A percentile compares a stretch with the other conserved stretches of the same genome.
These are phyloP conservation scores for Syngnathus floridae DNA, from an alignment of 2,113 vertebrate species.

Conservation along the genomic window DNA sequence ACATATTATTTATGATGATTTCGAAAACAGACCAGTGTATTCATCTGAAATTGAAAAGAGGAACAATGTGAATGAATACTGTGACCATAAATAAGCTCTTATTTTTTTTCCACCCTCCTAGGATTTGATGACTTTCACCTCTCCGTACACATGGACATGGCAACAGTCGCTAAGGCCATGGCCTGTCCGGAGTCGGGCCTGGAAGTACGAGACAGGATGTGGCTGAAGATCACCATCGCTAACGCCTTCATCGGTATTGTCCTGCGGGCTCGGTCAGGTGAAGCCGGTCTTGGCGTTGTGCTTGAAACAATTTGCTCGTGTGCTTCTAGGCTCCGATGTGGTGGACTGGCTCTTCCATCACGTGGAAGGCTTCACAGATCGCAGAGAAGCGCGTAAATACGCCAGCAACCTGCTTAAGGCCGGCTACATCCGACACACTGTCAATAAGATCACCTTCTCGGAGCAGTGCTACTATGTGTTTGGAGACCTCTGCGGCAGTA, in stretches of 20 bases:
- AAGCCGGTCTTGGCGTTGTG: too few relatives aligned
- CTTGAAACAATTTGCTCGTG: not conserved
- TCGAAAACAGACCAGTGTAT: slow-evolving; percentile 15
- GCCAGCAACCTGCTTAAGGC: slow-evolving; percentile 98
- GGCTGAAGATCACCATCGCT: slow-evolving; percentile 73
- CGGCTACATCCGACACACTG: slow-evolving; percentile 94
- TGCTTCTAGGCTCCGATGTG: slow-evolving; percentile 86
- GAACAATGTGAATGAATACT: not conserved
- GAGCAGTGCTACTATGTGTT: slow-evolving; percentile 97
- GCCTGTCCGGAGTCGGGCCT: slow-evolving; percentile 93
- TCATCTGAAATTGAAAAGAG: not conserved
- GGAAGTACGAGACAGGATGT: slow-evolving; percentile 92
- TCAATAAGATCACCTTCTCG: slow-evolving; percentile 99
- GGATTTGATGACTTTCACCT: slow-evolving; percentile 98
- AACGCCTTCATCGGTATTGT: slow-evolving; percentile 71
- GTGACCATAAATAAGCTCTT: not conserved
- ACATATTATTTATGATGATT: slow-evolving; percentile 39
- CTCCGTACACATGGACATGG: slow-evolving; percentile 98
- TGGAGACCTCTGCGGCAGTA: slow-evolving; percentile 72
- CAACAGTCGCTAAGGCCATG: slow-evolving; percentile 96
- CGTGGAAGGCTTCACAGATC: slow-evolving; percentile 93
- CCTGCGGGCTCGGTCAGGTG: too few relatives aligned
- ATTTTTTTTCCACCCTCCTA: slow-evolving; percentile 43
- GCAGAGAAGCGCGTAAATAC: slow-evolving; percentile 91
- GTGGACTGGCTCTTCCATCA: slow-evolving; percentile 99